Percentiles rank a stretch among this genome's conserved stretches.
phyloP scores from a whole-genome alignment of 2,888 invertebrate genomes.

The Tenthredo notha region DNA sequence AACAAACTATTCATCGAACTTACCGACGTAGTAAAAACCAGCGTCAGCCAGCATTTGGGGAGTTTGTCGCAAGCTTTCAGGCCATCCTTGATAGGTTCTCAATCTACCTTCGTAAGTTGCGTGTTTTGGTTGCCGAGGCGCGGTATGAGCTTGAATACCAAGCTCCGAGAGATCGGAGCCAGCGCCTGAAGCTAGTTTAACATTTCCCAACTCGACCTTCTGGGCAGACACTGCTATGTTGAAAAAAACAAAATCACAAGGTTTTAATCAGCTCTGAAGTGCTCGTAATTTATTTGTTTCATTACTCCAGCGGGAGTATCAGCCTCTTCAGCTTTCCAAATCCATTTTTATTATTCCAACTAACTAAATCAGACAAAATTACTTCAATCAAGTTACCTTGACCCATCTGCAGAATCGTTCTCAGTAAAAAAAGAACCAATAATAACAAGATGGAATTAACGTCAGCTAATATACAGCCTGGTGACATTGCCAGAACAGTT shows the following conservation, averaged over 20 bases:
- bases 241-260: neutral
- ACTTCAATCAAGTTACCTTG: conserved; percentile 62
- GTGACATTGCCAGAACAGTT: conserved; percentile 68
- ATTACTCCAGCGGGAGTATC: neutral
- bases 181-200: conserved; percentile 72
- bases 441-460: neutral
- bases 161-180: conserved; percentile 79
- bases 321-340: neutral
- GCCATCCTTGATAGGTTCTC: conserved; percentile 89
- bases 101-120: conserved; percentile 86
- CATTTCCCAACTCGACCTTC: conserved; percentile 74
- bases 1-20: conserved; percentile 62
- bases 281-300: conserved; percentile 22
- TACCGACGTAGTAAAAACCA: conserved; percentile 91
- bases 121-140: conserved; percentile 84
- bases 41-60: conserved; percentile 90
- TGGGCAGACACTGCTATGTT: conserved; percentile 63
- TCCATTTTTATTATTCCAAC: neutral
- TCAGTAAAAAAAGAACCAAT: neutral
- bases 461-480: conserved; percentile 41
- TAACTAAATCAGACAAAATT: neutral
- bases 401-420: conserved; percentile 60
- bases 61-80: conserved; percentile 86
- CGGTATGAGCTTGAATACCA: conserved; percentile 82
- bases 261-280: conserved; percentile 3